A percentile compares a stretch with the other conserved stretches of the same genome.
phyloP scores from a whole-genome alignment of 2,797 vertebrate genomes.

The Tympanoctomys barrerae region DNA sequence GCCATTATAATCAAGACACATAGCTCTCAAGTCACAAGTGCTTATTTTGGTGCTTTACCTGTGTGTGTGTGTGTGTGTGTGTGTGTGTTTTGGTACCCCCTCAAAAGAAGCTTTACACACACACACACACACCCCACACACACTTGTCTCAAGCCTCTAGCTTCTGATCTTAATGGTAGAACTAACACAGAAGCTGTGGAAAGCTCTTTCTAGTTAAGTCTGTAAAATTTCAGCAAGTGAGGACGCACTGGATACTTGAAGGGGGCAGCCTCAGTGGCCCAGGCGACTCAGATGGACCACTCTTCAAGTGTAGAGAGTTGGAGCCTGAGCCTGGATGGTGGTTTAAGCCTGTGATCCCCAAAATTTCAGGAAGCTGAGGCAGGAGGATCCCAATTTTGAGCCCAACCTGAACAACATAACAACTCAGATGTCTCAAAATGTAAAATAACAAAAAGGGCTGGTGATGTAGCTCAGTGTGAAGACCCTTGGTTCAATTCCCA shows the following conservation, averaged over 20 bases:
- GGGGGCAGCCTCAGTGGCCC: not conserved
- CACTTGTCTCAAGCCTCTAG: not conserved
- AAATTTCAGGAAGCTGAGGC: not conserved
- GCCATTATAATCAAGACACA: constrained; percentile 28
- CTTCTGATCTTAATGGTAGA: not conserved
- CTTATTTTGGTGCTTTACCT: not conserved
- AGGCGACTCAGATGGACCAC: not conserved
- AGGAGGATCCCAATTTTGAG: not conserved
- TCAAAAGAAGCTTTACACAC: not conserved
- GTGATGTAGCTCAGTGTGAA: not conserved
- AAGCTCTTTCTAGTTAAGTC: not conserved
- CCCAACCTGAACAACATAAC: not conserved
- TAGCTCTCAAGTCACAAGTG: not conserved
- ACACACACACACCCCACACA: not conserved
- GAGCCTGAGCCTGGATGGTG: not conserved
- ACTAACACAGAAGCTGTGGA: not conserved
- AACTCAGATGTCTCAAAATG: not conserved
- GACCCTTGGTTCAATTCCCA: not conserved
- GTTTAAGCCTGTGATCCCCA: not conserved
- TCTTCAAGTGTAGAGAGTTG: not conserved
- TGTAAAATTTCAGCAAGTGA: not conserved
- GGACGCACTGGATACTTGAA: too few relatives aligned
- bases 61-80: not conserved
- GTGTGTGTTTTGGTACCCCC: not conserved
- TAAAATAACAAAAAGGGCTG: not conserved